These are phyloP conservation scores for Eufriesea mexicana DNA, from an alignment of 1,140 invertebrate species.

Conservation along the genomic window DNA sequence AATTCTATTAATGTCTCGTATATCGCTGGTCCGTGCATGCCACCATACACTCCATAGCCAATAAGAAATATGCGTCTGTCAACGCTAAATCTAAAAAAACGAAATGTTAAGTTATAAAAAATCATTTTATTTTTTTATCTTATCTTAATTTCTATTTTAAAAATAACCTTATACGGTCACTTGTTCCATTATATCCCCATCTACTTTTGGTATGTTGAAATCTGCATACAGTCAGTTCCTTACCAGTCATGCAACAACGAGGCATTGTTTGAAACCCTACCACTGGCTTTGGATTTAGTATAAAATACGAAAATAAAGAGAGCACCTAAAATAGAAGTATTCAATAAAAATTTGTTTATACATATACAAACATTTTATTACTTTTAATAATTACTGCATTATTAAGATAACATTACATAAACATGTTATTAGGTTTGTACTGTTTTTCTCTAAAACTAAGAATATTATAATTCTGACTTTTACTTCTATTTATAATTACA, in stretches of 20 bases:
- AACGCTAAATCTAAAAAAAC: constrained; percentile 88
- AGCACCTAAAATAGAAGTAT: constrained; percentile 82
- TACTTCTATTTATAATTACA: too few species aligned
- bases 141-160: constrained; percentile 1
- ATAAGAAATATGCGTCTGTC: constrained; percentile 93
- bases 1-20: constrained; percentile 92
- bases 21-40: constrained; percentile 91
- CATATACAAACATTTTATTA: too few species aligned
- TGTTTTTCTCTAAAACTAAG: too few species aligned
- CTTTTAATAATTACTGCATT: too few species aligned
- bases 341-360: too few species aligned
- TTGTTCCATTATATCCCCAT: constrained; percentile 95
- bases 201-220: constrained; percentile 91
- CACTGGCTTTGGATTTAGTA: constrained; percentile 88
- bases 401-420: too few species aligned
- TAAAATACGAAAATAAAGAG: constrained; percentile 92
- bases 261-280: constrained; percentile 89
- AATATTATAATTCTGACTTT: too few species aligned
- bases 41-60: constrained; percentile 94
- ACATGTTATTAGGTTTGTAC: too few species aligned
- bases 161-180: constrained; percentile 89
- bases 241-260: constrained; percentile 91
- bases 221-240: constrained; percentile 91
- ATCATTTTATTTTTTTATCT: not conserved
- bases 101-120: constrained; percentile 44